These are phyloP conservation scores for Coleophora deauratella DNA, from an alignment of 2,888 invertebrate species.

Conservation along the genomic window DNA sequence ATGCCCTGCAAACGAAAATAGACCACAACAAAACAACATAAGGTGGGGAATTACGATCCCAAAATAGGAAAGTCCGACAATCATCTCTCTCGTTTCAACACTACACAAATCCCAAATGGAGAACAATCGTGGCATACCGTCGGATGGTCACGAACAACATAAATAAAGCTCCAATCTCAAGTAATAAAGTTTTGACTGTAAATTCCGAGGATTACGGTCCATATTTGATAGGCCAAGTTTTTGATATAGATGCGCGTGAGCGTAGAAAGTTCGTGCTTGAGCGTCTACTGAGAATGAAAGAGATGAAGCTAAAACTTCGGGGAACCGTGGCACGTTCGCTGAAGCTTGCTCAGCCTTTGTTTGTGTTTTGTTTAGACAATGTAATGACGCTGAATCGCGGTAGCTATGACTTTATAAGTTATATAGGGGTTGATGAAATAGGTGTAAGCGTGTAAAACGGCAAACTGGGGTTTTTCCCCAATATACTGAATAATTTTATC, in stretches of 20 bases:
- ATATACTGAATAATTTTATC: too few species aligned
- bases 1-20: constrained; percentile 11
- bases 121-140: constrained; percentile 45
- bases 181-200: too few species aligned
- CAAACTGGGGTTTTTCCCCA: too few species aligned
- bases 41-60: constrained; percentile 15
- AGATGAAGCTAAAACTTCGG: constrained; percentile 26
- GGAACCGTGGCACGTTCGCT: constrained; percentile 15
- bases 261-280: constrained; percentile 33
- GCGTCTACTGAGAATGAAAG: constrained; percentile 18
- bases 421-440: too few species aligned
- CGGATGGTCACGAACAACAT: constrained; percentile 62
- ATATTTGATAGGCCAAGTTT: too few species aligned
- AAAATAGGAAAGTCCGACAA: constrained; percentile 11
- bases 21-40: constrained; percentile 12
- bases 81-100: constrained; percentile 55
- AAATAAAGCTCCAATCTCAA: constrained; percentile 54
- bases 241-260: constrained; percentile 46
- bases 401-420: not conserved
- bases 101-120: constrained; percentile 41
- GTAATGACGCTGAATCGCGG: not conserved
- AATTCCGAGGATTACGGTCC: too few species aligned
- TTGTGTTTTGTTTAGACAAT: constrained; percentile 19
- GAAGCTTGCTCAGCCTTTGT: constrained; percentile 30
- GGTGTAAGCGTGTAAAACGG: too few species aligned